Evolutionary conservation across 2,888 invertebrate species (phyloP), one percentile per base, ranked within the genome.

Genomic region (Pristionchus maxplancki): DNA sequence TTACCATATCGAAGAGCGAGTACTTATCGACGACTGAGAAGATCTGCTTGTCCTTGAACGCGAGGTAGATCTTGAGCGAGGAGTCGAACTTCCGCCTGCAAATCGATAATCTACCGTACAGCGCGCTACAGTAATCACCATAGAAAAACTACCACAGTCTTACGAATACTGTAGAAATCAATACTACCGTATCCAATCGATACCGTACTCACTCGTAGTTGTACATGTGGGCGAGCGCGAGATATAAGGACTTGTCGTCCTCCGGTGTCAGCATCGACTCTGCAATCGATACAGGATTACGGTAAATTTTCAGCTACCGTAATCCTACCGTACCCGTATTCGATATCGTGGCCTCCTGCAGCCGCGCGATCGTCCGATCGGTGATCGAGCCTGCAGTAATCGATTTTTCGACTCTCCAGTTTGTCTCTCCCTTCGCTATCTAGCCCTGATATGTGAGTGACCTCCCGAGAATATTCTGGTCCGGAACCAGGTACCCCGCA

Each of bases 21-120:
- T 95, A 92, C 28, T 93, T 92, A 28, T 94, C 92, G 62, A 95
- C 93, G 62, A 95, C 91, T 34, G 90, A 90, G 90, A 95, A 95
- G 20, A 95, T 93, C 58, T 92, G 90, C 40, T 89, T 90, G 89
- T 94, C 94, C 40, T 91, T 89, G 24, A 93, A 89, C 20, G 91
- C 83, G 88, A 94, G 90, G 89, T 93, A 93, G 17, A 94, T 91
- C 71, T 93, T 92, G 88, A 94, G 40, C 4, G 94, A 94, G 40
- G 44, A 71, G 37, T 81, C 84, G 71, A 37, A 89, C 74, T 89
- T 78, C 20, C 88, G 78, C 15, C 88, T 67, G 71, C 4, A 71
- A 40, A n/a, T 2, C 0, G 20, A 15, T 6, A 84, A 44, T 58
- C 17, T 28, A n/a, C 17, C 1, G 6, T 15, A 13, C 1, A 48